Evolutionary conservation across 2,797 vertebrate species (phyloP).

Genomic region (Pipistrellus pipistrellus): DNA sequence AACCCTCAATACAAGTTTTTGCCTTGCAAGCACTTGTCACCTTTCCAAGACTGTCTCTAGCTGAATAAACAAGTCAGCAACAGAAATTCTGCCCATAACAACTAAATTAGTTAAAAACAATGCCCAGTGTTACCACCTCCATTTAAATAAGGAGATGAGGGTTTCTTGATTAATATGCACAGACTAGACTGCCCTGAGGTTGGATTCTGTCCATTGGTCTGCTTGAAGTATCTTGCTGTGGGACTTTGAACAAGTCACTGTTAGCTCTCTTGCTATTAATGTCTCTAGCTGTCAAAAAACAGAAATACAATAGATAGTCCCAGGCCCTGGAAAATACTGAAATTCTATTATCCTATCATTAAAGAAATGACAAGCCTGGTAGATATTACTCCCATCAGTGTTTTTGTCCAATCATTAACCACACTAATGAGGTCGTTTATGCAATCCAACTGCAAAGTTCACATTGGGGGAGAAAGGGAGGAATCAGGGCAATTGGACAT

Average conservation of each 20-base stretch:
- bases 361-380: conserved; percentile 35
- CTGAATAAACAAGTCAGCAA: neutral
- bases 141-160: neutral
- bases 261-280: neutral
- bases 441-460: conserved; percentile 70
- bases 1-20: neutral
- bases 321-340: neutral
- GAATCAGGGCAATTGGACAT: neutral
- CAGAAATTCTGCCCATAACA: neutral
- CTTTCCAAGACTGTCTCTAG: neutral
- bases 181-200: neutral
- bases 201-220: neutral
- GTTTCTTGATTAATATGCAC: neutral
- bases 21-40: neutral
- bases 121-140: neutral
- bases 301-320: neutral
- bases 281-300: conserved; percentile 16
- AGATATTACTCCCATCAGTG: neutral
- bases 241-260: neutral
- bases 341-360: conserved; percentile 18
- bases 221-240: neutral
- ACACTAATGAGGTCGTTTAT: conserved; percentile 54
- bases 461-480: conserved; percentile 18
- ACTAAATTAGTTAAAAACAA: conserved; percentile 23
- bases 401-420: conserved; percentile 72